Conservation (phyloP, 92 coral and sea anemone genomes). For the Porites evermanni region DNA sequence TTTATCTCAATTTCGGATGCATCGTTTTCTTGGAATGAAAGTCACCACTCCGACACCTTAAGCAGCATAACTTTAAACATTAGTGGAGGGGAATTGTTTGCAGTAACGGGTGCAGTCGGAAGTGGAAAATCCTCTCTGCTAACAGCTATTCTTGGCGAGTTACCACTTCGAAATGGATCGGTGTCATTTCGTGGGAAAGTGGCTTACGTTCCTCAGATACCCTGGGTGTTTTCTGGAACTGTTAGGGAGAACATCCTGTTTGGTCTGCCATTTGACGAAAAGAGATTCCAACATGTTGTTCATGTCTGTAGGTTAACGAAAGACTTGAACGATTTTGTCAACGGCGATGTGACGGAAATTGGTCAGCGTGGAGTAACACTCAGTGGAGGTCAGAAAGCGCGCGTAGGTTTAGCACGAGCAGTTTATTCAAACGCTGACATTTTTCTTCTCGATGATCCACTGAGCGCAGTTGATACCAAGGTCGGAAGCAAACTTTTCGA, state of each 20-base stretch:
- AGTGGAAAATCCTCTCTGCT: constrained; percentile 34
- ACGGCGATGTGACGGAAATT: constrained; percentile 19
- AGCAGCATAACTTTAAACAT: not conserved
- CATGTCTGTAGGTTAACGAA: constrained; percentile 11
- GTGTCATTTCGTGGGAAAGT: constrained; percentile 19
- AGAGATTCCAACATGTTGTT: constrained; percentile 18
- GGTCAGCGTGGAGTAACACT: constrained; percentile 35
- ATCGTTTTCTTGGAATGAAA: constrained; percentile 19
- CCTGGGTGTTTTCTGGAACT: constrained; percentile 34
- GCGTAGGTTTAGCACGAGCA: constrained; percentile 37
- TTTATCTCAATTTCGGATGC: not conserved
- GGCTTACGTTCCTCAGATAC: constrained; percentile 27
- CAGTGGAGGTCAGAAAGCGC: constrained; percentile 39
- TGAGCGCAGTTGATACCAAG: constrained; percentile 26
- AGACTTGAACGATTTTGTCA: constrained; percentile 9
- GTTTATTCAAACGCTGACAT: constrained; percentile 35
- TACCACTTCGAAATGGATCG: not conserved
- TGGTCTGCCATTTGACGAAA: constrained; percentile 16
- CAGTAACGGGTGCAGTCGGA: constrained; percentile 28
- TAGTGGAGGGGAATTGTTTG: not conserved
- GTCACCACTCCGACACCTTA: not conserved
- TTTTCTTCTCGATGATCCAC: constrained; percentile 26
- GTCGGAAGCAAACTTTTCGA: constrained; percentile 18
- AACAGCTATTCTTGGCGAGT: constrained; percentile 19
- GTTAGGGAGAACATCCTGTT: constrained; percentile 33